Base-by-base conservation (phyloP, 2,888 invertebrate species). In the Linyphia triangularis region DNA sequence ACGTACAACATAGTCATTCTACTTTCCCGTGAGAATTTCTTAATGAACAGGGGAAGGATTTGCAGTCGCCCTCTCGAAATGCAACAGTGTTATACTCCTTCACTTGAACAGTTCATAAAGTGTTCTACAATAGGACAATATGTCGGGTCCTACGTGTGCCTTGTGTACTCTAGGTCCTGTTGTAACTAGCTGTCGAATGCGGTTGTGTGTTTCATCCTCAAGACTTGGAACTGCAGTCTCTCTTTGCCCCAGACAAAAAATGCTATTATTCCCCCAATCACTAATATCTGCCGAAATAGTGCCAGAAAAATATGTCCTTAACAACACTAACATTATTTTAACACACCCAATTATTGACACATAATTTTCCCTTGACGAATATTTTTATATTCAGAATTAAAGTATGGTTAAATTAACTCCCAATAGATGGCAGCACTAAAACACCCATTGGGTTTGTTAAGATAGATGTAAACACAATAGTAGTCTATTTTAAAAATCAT, bases 91-190 rank as follows among this genome's bases (percentile, higher is more conserved):
- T 51, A n/a, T 51, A 13, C n/a, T 51, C 51, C 13, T 51, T 51
- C 16, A 51, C n/a, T 16, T 13, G 51, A 13, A 51, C 51, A 16
- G 13, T 51, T 16, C 51, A 51, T 43, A 73, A 13, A 59, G 37
- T 63, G 28, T 63, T 78, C 57, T 33, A 70, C 37, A 59, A 19
- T 16, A 83, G 83, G 83, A 73, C 73, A 83, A n/a, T 43, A 5
- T 51, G 51, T 16, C 19, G 63, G 67, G 67, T 67, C 83, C 83
- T 83, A 84, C 33, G 43, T 63, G 75, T 84, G 83, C 83, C 51
- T 57, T 40, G 43, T 72, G 19, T 51, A 28, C 30, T 37, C 83
- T 84, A 84, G 37, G 26, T 75, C 67, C 67, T 51, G 16, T 51
- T 84, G 75, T 75, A 26, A 30, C 82, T 82, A 73, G 83, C 57